Base-by-base conservation (phyloP, 2,888 invertebrate genomes). In the Epirrita christyi region DNA sequence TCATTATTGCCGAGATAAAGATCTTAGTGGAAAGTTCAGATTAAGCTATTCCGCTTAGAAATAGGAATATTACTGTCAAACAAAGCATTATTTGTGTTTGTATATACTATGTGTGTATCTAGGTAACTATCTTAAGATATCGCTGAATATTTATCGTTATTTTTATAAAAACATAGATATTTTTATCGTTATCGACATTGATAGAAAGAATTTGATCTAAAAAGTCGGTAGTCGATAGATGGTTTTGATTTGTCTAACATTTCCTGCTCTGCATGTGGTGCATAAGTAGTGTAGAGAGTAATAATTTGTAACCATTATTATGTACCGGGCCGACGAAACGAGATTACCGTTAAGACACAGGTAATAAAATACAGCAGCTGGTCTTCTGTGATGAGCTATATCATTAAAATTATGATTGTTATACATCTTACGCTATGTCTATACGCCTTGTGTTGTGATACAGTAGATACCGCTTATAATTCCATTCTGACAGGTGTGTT, bases 281-380 rank as follows among this genome's bases (percentile, higher is more conserved):
- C 42, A 49, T 54, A 52, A 57, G 47, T 47, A 73, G 73, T 71
- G 70, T 69, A 68, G 71, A 74, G 74, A 76, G 72, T 71, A 84
- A 83, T 87, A 88, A 91, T 91, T 90, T 90, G 89, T 88, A 84
- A 85, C 78, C 78, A 77, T 86, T 86, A 85, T 73, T 71, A 76
- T 69, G 64, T 71, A 73, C 42, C 29, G 28, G 36, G 73, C 81
- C 78, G 83, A 83, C 82, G 82, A 86, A 86, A 85, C 83, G 81
- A 84, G 77, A 80, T 84, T 85, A 88, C 87, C 83, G 89, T 88
- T 88, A 87, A 28, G 40, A 29, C 47, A 48, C 37, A 55, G 58
- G n/a, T 43, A 47, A 59, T 42, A 46, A 32, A 50, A 51, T 38
- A 55, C 32, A 37, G 46, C 53, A 54, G 54, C 55, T 51, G 36